Evolutionary conservation across 2,797 vertebrate genomes (phyloP).

Genomic region (Nannoperca obscura): DNA sequence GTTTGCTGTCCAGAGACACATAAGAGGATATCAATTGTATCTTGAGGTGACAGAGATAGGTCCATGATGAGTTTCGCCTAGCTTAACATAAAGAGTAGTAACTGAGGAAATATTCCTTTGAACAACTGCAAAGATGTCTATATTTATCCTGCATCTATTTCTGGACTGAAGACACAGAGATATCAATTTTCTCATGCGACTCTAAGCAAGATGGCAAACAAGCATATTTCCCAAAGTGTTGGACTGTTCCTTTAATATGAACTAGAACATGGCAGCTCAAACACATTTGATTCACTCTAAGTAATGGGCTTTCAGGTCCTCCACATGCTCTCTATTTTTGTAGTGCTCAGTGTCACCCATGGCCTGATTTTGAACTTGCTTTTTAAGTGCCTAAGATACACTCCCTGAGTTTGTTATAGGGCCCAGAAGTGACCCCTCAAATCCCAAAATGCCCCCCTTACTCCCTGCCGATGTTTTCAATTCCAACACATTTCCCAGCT

Average conservation of each 20-base stretch:
- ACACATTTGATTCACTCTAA: conserved; percentile 5
- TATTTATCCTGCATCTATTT: conserved; percentile 41
- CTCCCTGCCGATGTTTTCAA: conserved; percentile 34
- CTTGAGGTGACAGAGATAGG: conserved; percentile 18
- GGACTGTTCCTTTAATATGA: conserved; percentile 27
- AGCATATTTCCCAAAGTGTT: conserved; percentile 12
- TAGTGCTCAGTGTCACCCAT: conserved; percentile 18
- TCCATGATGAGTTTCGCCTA: background rate
- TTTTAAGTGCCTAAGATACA: conserved; percentile 13
- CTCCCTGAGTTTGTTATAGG: conserved; percentile 20
- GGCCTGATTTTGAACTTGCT: conserved; percentile 30
- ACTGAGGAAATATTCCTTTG: conserved; percentile 28
- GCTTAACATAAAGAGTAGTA: conserved; percentile 12
- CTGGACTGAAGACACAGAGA: conserved; percentile 14
- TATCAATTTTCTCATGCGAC: conserved; percentile 28
- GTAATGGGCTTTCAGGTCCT: conserved; percentile 21
- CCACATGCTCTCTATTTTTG: conserved; percentile 13
- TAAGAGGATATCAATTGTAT: background rate
- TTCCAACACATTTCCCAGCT: conserved; percentile 31
- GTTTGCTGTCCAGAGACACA: conserved; percentile 27
- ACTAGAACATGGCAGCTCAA: conserved; percentile 12
- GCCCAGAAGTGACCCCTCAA: conserved; percentile 6
- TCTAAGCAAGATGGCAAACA: conserved; percentile 28
- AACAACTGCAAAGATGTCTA: conserved; percentile 31
- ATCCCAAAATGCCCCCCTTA: conserved; percentile 8